Conservation (phyloP, 1,140 invertebrate genomes). For the Branchinecta lindahli region DNA sequence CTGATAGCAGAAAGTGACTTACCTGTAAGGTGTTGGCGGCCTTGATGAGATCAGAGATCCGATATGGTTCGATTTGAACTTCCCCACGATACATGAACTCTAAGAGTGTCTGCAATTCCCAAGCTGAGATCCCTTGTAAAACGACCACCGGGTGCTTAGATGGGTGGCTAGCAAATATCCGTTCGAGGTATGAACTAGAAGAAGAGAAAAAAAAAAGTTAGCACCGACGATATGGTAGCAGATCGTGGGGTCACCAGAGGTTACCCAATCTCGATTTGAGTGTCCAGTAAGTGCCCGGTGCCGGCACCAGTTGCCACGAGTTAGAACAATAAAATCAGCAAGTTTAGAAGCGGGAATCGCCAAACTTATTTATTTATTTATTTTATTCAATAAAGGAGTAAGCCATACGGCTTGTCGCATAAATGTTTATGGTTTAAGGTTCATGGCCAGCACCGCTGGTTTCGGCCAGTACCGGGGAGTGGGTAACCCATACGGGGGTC, state of each 20-base stretch:
- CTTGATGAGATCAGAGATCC: slow-evolving; percentile 58
- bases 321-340: too few species aligned
- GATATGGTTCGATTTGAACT: slow-evolving; percentile 67
- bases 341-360: too few species aligned
- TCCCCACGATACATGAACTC: slow-evolving; percentile 87
- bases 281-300: not conserved
- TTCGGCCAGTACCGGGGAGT: too few species aligned
- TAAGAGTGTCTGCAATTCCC: slow-evolving; percentile 70
- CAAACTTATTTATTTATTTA: too few species aligned
- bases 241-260: not conserved
- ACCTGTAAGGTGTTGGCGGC: slow-evolving; percentile 67
- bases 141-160: slow-evolving; percentile 85
- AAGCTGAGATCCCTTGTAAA: slow-evolving; percentile 66
- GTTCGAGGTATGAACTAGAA: slow-evolving; percentile 66
- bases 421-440: too few species aligned
- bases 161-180: slow-evolving; percentile 74
- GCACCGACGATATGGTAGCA: not conserved
- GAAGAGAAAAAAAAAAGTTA: slow-evolving; percentile 19
- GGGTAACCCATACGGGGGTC: too few species aligned
- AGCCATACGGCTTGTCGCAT: too few species aligned
- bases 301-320: too few species aligned
- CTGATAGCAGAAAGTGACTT: slow-evolving; percentile 15
- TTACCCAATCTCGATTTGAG: not conserved
- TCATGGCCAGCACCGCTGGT: too few species aligned
- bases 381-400: too few species aligned